These are phyloP conservation scores for Sterna hirundo DNA, from an alignment of 2,113 vertebrate genomes.

Conservation along the genomic window DNA sequence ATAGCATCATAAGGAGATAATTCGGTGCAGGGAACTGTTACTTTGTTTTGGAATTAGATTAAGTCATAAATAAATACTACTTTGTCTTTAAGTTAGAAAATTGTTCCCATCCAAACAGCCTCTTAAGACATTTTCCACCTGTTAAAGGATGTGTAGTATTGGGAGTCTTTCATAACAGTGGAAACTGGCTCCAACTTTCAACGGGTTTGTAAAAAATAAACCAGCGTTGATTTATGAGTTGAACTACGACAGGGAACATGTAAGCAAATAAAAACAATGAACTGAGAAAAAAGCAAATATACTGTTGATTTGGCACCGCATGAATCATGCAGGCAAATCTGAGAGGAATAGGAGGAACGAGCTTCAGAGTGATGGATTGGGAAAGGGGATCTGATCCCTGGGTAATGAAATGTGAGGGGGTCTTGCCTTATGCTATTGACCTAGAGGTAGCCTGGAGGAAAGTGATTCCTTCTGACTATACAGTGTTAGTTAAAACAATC, in stretches of 20 bases:
- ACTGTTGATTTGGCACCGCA: slow-evolving; percentile 54
- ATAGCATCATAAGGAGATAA: slow-evolving; percentile 47
- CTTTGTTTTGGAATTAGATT: slow-evolving; percentile 65
- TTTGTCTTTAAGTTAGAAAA: slow-evolving; percentile 64
- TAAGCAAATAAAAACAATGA: slow-evolving; percentile 73
- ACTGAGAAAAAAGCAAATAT: slow-evolving; percentile 58
- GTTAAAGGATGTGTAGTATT: slow-evolving; percentile 45
- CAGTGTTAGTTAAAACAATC: slow-evolving; percentile 78
- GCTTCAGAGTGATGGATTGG: slow-evolving; percentile 52
- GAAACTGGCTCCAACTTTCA: slow-evolving; percentile 65
- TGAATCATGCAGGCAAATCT: slow-evolving; percentile 49
- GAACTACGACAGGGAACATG: slow-evolving; percentile 60
- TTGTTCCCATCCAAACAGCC: slow-evolving; percentile 39
- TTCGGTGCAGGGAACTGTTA: slow-evolving; percentile 1
- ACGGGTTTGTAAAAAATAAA: slow-evolving; percentile 67
- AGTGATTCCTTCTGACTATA: slow-evolving; percentile 75
- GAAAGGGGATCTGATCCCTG: slow-evolving; percentile 55
- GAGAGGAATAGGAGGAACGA: slow-evolving; percentile 25
- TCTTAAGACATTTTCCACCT: slow-evolving; percentile 66
- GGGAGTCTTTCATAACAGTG: slow-evolving; percentile 62
- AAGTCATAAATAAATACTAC: slow-evolving; percentile 64
- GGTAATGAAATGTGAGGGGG: slow-evolving; percentile 68
- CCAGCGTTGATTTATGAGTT: slow-evolving; percentile 62
- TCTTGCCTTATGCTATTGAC: slow-evolving; percentile 71
- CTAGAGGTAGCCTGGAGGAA: slow-evolving; percentile 67